phyloP scores from a whole-genome alignment of 2,113 vertebrate species.

The Cercocebus atys region DNA sequence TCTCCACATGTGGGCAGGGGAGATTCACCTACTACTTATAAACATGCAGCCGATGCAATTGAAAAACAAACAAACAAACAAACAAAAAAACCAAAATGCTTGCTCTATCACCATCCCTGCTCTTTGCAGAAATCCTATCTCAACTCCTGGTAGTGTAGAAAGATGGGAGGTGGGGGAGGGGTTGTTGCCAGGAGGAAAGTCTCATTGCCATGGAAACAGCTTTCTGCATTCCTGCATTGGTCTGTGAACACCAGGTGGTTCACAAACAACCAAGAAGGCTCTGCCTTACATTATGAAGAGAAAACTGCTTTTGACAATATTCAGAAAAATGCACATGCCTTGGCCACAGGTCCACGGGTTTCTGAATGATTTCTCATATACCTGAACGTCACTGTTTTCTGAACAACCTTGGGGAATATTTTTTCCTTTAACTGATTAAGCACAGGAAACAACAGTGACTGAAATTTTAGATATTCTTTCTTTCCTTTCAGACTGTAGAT shows the following conservation, averaged over 20 bases:
- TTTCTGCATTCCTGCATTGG: conserved; percentile 54
- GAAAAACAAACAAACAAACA: not conserved
- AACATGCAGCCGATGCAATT: not conserved
- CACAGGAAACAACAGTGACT: not conserved
- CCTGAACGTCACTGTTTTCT: not conserved
- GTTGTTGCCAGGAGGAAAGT: conserved; percentile 25
- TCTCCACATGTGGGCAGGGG: not conserved
- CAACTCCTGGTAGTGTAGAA: conserved; percentile 26
- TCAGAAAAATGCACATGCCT: not conserved
- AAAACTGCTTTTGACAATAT: conserved; percentile 22
- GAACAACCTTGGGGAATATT: not conserved
- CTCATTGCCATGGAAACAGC: conserved; percentile 74
- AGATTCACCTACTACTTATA: not conserved
- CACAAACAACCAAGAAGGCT: conserved; percentile 33
- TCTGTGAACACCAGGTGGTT: conserved; percentile 57
- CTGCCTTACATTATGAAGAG: not conserved
- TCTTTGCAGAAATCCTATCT: conserved; percentile 27
- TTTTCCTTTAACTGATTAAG: conserved; percentile 21
- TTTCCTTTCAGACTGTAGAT: not conserved
- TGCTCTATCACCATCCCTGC: not conserved
- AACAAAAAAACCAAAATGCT: not conserved
- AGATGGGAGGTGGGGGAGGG: not conserved
- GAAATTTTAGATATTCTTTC: not conserved
- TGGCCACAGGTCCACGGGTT: not conserved
- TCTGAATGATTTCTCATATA: not conserved